Conservation (phyloP, 2,888 invertebrate species). For the Drosophila stalkeri region DNA sequence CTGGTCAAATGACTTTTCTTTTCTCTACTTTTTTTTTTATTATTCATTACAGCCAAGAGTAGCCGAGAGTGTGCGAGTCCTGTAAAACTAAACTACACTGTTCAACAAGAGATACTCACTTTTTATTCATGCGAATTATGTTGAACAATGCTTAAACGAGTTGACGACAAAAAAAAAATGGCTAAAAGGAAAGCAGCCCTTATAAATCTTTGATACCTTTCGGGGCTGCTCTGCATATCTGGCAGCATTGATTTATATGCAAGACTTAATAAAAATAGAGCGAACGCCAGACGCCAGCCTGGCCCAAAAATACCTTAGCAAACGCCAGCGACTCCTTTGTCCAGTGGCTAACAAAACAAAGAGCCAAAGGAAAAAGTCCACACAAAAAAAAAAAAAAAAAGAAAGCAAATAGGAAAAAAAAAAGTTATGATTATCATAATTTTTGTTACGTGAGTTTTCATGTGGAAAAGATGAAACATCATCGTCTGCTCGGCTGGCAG, state of each 20-base stretch:
- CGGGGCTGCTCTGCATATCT: conserved; percentile 75
- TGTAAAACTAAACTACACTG: background rate
- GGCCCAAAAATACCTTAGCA: conserved; percentile 68
- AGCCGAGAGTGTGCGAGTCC: background rate
- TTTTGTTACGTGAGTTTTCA: conserved; percentile 83
- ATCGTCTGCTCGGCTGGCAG: conserved; percentile 63
- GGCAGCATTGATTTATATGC: conserved; percentile 83
- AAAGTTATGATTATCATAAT: conserved; percentile 84
- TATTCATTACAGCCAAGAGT: conserved; percentile 4
- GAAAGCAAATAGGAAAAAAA: conserved; percentile 56
- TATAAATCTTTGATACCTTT: conserved; percentile 84
- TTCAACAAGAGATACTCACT: background rate
- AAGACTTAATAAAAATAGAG: conserved; percentile 80
- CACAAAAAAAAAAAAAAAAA: conserved; percentile 52
- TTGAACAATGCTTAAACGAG: conserved; percentile 65
- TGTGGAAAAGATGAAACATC: conserved; percentile 83
- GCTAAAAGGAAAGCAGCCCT: conserved; percentile 20
- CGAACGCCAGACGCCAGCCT: conserved; percentile 66
- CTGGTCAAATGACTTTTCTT: background rate
- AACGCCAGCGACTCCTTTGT: conserved; percentile 56
- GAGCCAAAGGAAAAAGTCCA: conserved; percentile 13
- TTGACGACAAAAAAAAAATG: conserved; percentile 21
- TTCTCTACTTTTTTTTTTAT: background rate
- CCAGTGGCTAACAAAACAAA: conserved; percentile 67
- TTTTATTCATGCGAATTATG: conserved; percentile 56